These are phyloP conservation scores for Anniella stebbinsi DNA, from an alignment of 2,797 vertebrate species.

Conservation along the genomic window DNA sequence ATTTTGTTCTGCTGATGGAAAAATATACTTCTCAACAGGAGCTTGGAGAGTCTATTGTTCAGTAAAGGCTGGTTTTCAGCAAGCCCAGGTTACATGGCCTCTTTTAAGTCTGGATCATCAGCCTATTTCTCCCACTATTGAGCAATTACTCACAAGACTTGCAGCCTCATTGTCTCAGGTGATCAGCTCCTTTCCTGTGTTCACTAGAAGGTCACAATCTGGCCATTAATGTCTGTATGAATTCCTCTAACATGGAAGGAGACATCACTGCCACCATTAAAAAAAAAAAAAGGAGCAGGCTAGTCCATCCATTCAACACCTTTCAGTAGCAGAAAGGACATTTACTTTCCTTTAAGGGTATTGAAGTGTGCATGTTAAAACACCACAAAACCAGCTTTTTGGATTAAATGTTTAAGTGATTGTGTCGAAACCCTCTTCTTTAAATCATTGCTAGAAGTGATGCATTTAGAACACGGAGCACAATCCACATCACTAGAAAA, in stretches of 20 bases:
- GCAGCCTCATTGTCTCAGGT: slow-evolving; percentile 13
- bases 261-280: not conserved
- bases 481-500: no score
- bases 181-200: slow-evolving; percentile 2
- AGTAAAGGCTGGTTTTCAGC: slow-evolving; percentile 20
- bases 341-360: not conserved
- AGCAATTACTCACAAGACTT: slow-evolving; percentile 31
- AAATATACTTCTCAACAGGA: not conserved
- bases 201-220: not conserved
- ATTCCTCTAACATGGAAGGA: not conserved
- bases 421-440: not conserved
- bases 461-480: not conserved
- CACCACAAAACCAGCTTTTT: not conserved
- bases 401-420: not conserved
- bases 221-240: not conserved
- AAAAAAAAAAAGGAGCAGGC: not conserved
- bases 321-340: not conserved
- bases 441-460: not conserved
- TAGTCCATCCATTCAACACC: not conserved
- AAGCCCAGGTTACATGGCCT: not conserved
- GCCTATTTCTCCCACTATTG: slow-evolving; percentile 29
- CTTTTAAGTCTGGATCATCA: slow-evolving; percentile 34
- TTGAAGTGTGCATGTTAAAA: not conserved
- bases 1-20: slow-evolving; percentile 21
- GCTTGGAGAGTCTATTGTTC: slow-evolving; percentile 35